phyloP scores from a whole-genome alignment of 2,888 invertebrate species.

The Brassicogethes aeneus region DNA sequence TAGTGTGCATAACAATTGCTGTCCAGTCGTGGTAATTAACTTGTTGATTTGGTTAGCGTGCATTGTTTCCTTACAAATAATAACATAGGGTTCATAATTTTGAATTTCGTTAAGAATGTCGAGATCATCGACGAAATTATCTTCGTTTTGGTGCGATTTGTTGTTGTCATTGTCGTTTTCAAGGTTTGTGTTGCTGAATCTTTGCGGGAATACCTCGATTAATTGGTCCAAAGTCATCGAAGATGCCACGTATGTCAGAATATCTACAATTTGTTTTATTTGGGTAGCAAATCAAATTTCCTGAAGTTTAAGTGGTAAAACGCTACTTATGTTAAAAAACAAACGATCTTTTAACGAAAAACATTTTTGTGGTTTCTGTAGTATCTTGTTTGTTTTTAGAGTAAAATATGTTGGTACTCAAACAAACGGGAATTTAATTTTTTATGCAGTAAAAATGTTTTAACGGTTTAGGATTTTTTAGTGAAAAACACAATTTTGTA shows the following conservation, averaged over 20 bases:
- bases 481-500: too few species aligned
- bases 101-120: conserved; percentile 38
- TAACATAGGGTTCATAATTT: conserved; percentile 41
- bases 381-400: too few species aligned
- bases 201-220: conserved; percentile 39
- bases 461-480: too few species aligned
- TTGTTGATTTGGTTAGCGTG: conserved; percentile 52
- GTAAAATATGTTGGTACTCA: too few species aligned
- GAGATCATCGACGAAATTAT: conserved; percentile 12
- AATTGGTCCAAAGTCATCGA: conserved; percentile 40
- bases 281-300: too few species aligned
- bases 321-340: neutral
- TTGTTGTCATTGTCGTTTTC: conserved; percentile 5
- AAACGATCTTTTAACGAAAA: too few species aligned
- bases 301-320: neutral
- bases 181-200: conserved; percentile 27
- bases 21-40: conserved; percentile 52
- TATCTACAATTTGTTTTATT: conserved; percentile 37
- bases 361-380: too few species aligned
- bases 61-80: conserved; percentile 47
- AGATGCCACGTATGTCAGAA: conserved; percentile 41
- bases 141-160: conserved; percentile 10
- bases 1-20: conserved; percentile 43
- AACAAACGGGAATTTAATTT: too few species aligned
- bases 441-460: too few species aligned